Evolutionary conservation across 2,797 vertebrate species (phyloP).

Genomic region (Arctocebus calabarensis): DNA sequence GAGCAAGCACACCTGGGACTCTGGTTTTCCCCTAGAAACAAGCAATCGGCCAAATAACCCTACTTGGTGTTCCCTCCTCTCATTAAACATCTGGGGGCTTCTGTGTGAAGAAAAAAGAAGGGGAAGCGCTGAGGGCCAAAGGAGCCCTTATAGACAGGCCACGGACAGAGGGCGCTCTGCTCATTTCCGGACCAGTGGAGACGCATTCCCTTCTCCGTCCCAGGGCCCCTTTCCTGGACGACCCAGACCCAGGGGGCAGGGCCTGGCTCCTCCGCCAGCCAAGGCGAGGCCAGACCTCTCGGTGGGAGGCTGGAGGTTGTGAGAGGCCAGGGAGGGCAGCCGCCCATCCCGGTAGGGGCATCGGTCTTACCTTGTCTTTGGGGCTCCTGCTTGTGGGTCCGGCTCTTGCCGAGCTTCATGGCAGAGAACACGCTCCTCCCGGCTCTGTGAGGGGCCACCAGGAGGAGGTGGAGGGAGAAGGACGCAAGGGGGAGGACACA

Average conservation of each 20-base stretch:
- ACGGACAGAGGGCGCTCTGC: rapidly evolving
- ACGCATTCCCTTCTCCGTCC: rapidly evolving
- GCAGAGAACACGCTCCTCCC: conserved; percentile 97
- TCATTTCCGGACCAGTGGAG: background rate
- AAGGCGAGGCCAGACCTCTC: background rate
- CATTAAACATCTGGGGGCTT: background rate
- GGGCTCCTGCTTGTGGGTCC: conserved; percentile 92
- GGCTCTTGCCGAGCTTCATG: conserved; percentile 97
- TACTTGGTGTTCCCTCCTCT: background rate
- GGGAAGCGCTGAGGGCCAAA: background rate
- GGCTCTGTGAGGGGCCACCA: conserved; percentile 88
- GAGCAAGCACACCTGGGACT: too few species aligned
- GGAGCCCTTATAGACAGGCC: too few species aligned
- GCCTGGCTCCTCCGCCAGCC: background rate
- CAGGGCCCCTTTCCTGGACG: too few species aligned
- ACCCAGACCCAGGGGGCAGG: background rate
- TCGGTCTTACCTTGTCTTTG: conserved; percentile 89
- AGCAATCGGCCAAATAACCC: background rate
- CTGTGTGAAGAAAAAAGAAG: background rate
- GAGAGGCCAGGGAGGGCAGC: background rate
- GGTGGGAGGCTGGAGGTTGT: rapidly evolving
- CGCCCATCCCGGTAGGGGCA: background rate
- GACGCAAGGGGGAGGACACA: background rate
- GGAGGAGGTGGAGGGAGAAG: background rate
- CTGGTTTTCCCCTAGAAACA: background rate